These are phyloP conservation scores for Lithophane leautieri DNA, from an alignment of 2,888 invertebrate genomes.

Conservation along the genomic window DNA sequence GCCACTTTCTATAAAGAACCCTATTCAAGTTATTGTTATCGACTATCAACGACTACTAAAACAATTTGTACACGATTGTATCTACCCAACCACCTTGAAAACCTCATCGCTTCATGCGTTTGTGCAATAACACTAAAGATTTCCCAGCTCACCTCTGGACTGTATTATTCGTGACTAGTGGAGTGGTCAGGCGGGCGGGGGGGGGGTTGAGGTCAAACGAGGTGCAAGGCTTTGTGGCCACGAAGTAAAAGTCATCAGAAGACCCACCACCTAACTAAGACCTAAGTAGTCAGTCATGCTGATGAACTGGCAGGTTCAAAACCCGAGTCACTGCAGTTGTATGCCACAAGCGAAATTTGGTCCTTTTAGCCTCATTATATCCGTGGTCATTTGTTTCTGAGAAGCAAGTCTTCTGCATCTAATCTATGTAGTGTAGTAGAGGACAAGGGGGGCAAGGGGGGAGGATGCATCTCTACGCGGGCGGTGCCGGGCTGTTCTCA, in stretches of 20 bases:
- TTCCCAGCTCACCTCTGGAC: conserved; percentile 58
- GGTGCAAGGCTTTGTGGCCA: conserved; percentile 45
- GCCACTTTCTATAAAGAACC: background rate
- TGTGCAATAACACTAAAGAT: conserved; percentile 57
- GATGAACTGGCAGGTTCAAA: background rate
- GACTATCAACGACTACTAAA: conserved; percentile 3
- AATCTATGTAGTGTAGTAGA: conserved; percentile 26
- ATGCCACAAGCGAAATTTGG: background rate
- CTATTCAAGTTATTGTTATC: background rate
- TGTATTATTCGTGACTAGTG: conserved; percentile 67
- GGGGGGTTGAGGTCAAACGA: conserved; percentile 72
- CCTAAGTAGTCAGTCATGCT: background rate
- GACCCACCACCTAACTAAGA: background rate
- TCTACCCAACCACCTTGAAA: conserved; percentile 45
- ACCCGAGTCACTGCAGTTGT: background rate
- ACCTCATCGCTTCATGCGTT: conserved; percentile 45
- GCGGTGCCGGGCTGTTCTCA: conserved; percentile 84
- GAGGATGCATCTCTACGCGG: conserved; percentile 72
- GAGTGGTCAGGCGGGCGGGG: conserved; percentile 67
- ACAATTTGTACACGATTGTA: conserved; percentile 38
- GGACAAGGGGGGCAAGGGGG: conserved; percentile 61
- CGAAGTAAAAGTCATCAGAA: conserved; percentile 39
- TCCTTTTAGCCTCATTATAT: background rate
- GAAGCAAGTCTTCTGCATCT: conserved; percentile 27
- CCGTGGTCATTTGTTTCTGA: background rate